A percentile compares a stretch with the other conserved stretches of the same genome.
Evolutionary conservation across 2,113 vertebrate species (phyloP).

Genomic region (Fregetta grallaria): DNA sequence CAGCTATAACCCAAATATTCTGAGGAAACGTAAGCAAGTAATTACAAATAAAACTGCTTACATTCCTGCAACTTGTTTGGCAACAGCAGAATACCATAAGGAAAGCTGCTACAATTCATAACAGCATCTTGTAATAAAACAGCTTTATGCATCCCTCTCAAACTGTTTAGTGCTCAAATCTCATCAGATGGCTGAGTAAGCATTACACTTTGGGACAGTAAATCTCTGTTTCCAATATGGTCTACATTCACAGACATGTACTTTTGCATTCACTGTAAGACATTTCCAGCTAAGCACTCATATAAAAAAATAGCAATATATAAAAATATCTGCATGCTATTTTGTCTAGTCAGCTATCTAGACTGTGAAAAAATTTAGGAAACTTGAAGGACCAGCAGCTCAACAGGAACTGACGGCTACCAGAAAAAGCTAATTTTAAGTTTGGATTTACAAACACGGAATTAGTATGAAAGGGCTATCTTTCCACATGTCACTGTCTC

Average conservation of each 20-base stretch:
- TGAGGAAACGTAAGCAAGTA: conserved; percentile 73
- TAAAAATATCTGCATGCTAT: conserved; percentile 68
- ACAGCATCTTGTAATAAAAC: conserved; percentile 82
- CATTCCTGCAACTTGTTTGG: conserved; percentile 76
- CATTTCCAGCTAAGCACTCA: conserved; percentile 72
- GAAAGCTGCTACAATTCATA: conserved; percentile 81
- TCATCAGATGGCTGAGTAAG: conserved; percentile 84
- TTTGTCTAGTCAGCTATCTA: conserved; percentile 61
- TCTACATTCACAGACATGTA: conserved; percentile 72
- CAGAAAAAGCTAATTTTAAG: neutral
- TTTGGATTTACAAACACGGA: neutral
- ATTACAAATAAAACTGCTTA: conserved; percentile 79
- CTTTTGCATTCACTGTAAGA: conserved; percentile 63
- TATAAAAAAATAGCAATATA: conserved; percentile 52
- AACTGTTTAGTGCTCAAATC: conserved; percentile 75
- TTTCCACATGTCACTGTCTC: neutral
- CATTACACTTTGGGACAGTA: conserved; percentile 80
- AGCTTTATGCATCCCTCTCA: conserved; percentile 79
- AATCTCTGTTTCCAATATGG: conserved; percentile 83
- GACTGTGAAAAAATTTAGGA: neutral
- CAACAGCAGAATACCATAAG: conserved; percentile 78
- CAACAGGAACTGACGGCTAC: neutral
- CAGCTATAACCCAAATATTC: conserved; percentile 64
- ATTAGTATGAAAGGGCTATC: neutral
- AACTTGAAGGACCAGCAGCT: neutral